phyloP scores from a whole-genome alignment of 2,888 invertebrate species.

The Epicampocera succincta region DNA sequence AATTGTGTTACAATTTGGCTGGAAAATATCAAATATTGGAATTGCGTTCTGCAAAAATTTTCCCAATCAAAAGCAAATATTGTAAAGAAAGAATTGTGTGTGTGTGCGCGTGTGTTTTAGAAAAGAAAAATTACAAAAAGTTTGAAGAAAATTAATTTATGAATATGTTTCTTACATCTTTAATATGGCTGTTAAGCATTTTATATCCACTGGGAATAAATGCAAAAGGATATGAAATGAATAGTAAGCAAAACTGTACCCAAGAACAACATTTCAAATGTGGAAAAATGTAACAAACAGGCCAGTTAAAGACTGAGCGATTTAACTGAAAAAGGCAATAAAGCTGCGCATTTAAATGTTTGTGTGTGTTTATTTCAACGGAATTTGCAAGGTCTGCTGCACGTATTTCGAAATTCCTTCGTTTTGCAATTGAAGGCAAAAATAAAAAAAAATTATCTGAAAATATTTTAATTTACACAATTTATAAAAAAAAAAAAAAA shows the following conservation, averaged over 20 bases:
- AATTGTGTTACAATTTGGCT: slow-evolving; percentile 68
- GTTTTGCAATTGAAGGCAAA: too few relatives aligned
- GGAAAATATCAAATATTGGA: not conserved
- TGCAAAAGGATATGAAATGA: slow-evolving; percentile 73
- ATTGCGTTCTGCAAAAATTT: slow-evolving; percentile 3
- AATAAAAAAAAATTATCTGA: too few relatives aligned
- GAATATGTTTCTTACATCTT: slow-evolving; percentile 57
- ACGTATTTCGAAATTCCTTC: too few relatives aligned
- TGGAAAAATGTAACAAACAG: too few relatives aligned
- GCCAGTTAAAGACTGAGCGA: too few relatives aligned
- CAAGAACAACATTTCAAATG: too few relatives aligned
- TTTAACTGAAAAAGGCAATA: too few relatives aligned
- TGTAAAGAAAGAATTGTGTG: slow-evolving; percentile 59
- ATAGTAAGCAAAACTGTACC: slow-evolving; percentile 74
- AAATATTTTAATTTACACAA: too few relatives aligned
- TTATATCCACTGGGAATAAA: slow-evolving; percentile 5
- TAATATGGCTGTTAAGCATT: slow-evolving; percentile 66
- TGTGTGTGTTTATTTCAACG: too few relatives aligned
- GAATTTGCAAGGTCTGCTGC: too few relatives aligned
- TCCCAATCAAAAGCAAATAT: slow-evolving; percentile 37
- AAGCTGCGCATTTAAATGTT: too few relatives aligned
- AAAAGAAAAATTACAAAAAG: slow-evolving; percentile 49
- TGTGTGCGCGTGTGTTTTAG: slow-evolving; percentile 41
- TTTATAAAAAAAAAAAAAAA: too few relatives aligned
- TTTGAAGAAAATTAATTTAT: not conserved